Evolutionary conservation across 2,888 invertebrate species (phyloP), one percentile per base, ranked within the genome.

Genomic region (Encarsia formosa): DNA sequence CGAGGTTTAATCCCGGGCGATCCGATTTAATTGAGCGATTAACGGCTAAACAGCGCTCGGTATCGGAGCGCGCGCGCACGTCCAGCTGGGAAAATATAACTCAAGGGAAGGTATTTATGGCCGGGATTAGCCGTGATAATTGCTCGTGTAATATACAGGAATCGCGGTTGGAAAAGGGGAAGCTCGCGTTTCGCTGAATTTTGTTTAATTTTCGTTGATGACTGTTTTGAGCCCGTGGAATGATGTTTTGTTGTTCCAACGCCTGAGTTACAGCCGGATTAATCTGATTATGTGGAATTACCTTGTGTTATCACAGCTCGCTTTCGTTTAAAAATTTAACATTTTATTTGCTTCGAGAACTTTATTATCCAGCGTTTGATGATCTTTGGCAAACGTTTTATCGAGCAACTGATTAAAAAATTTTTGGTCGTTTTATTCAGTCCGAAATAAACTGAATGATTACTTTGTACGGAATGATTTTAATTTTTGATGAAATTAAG

Each of bases 11-110:
- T 56, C 52, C 52, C 35, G 16, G 35, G 45, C 50, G 45, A 68
- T 72, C 69, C 70, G 67, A 71, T 72, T 73, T 73, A 73, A 73
- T 73, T 71, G 73, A 68, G 68, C 73, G 73, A 73, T 73, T 72
- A 73, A 72, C 70, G 68, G 69, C 67, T 70, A 70, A 73, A 73
- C 68, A 67, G 64, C 66, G 56, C 41, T 26, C 32, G 19, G 15
- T 18, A 5, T 9, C n/a, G 34, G 1, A 5, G 5, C 34, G 5
- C 34, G 5, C 34, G 5, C n/a, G 5, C 13, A 9, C 34, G 5
- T 58, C 61, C 47, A 61, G 65, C 60, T 67, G 9, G 63, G 66
- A 70, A 71, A 71, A 70, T 70, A 71, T 71, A 72, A 72, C 70
- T 71, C 71, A 71, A 65, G 62, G 68, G n/a, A n/a, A n/a, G n/a